Evolutionary conservation across 2,797 vertebrate genomes (phyloP).

Genomic region (Microctenopoma stevenorrisi): DNA sequence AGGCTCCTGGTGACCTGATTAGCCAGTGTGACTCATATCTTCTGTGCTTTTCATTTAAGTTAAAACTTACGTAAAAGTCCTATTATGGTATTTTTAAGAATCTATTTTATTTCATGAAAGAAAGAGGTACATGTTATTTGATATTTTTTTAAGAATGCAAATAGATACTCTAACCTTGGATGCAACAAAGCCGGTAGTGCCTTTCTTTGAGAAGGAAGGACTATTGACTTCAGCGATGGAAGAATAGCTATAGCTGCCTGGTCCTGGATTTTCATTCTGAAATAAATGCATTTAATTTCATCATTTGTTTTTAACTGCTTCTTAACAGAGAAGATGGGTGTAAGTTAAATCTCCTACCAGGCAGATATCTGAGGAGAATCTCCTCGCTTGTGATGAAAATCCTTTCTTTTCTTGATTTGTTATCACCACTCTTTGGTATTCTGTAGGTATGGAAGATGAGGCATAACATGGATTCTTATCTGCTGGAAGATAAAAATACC

Average conservation of each 20-base stretch:
- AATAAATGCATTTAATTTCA: slow-evolving; percentile 39
- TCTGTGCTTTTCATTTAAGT: neutral
- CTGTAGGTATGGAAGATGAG: slow-evolving; percentile 74
- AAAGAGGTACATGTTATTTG: neutral
- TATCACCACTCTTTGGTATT: slow-evolving; percentile 55
- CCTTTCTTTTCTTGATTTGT: slow-evolving; percentile 72
- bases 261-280: slow-evolving; percentile 85
- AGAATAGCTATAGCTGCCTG: slow-evolving; percentile 76
- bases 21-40: neutral
- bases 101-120: too few species aligned
- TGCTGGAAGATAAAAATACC: slow-evolving; percentile 37
- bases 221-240: slow-evolving; percentile 68
- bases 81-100: neutral
- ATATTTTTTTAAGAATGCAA: neutral
- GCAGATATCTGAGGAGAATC: slow-evolving; percentile 69
- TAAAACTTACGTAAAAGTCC: neutral
- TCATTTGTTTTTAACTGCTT: neutral
- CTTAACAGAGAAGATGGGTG: neutral
- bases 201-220: slow-evolving; percentile 86
- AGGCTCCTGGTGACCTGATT: too few species aligned
- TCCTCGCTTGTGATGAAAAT: slow-evolving; percentile 81
- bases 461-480: slow-evolving; percentile 33
- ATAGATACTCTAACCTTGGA: slow-evolving; percentile 76
- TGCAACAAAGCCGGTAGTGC: slow-evolving; percentile 83
- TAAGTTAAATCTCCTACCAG: slow-evolving; percentile 63